Evolutionary conservation across 2,113 vertebrate species (phyloP).

Genomic region (Theristicus caerulescens): DNA sequence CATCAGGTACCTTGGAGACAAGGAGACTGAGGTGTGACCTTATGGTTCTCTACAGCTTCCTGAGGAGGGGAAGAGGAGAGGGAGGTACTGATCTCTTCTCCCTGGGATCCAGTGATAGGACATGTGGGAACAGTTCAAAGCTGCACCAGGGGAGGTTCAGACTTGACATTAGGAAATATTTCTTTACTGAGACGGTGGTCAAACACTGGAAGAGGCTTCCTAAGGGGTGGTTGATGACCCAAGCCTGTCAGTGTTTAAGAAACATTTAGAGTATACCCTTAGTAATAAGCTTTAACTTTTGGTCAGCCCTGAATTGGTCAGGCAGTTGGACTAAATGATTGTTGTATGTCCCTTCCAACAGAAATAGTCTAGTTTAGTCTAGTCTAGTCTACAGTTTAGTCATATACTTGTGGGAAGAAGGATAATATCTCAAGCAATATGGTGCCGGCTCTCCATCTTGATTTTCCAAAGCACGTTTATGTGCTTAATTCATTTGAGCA

Average conservation of each 20-base stretch:
- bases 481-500: background rate
- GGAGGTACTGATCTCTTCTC: background rate
- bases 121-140: background rate
- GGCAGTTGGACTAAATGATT: no score
- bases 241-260: no score
- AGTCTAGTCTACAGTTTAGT: background rate
- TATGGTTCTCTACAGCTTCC: background rate
- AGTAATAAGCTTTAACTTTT: no score
- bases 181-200: no score
- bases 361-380: background rate
- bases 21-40: background rate
- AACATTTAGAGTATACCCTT: no score
- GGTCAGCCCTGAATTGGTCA: no score
- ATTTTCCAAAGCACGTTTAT: constrained; percentile 4
- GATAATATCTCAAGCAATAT: background rate
- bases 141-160: no score
- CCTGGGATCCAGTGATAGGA: background rate
- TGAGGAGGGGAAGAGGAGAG: background rate
- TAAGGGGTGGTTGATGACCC: no score
- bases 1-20: no score
- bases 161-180: no score
- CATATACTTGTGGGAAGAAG: background rate
- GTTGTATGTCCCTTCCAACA: background rate
- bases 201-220: no score
- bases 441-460: background rate